Conservation (phyloP, 2,888 invertebrate species). For the Folsomia manolachei region DNA sequence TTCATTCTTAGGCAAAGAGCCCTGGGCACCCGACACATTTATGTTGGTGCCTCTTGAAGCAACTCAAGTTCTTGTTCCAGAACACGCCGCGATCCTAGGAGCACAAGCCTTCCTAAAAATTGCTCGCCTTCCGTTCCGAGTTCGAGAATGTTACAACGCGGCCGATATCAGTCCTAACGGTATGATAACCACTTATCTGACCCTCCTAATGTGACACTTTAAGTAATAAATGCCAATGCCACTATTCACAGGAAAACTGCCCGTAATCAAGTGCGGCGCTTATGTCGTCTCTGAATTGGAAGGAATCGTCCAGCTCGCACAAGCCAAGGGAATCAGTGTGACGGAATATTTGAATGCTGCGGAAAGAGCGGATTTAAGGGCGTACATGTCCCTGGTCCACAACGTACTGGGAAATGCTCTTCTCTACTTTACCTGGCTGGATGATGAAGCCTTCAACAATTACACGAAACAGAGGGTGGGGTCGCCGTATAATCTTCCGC, state of each 20-base stretch:
- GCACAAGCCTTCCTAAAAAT: slow-evolving; percentile 91
- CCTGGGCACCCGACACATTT: slow-evolving; percentile 84
- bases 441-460: slow-evolving; percentile 57
- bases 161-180: slow-evolving; percentile 93
- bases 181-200: slow-evolving; percentile 48
- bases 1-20: slow-evolving; percentile 68
- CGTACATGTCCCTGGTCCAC: slow-evolving; percentile 86
- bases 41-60: slow-evolving; percentile 87
- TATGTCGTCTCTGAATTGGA: slow-evolving; percentile 87
- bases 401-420: slow-evolving; percentile 84
- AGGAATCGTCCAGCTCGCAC: slow-evolving; percentile 66
- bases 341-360: slow-evolving; percentile 69
- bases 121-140: slow-evolving; percentile 53
- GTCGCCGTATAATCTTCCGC: slow-evolving; percentile 89
- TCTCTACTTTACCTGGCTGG: slow-evolving; percentile 46
- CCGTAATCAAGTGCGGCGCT: slow-evolving; percentile 85
- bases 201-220: background rate
- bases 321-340: slow-evolving; percentile 65
- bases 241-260: slow-evolving; percentile 69
- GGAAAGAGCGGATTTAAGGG: slow-evolving; percentile 85
- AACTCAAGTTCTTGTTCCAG: slow-evolving; percentile 89
- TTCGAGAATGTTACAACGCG: slow-evolving; percentile 64
- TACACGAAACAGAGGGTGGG: slow-evolving; percentile 83
- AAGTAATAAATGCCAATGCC: no score
- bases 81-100: slow-evolving; percentile 88